A percentile compares a stretch with the other conserved stretches of the same genome.
These are phyloP conservation scores for Chrysomela aeneicollis DNA, from an alignment of 2,888 invertebrate genomes.

Conservation along the genomic window DNA sequence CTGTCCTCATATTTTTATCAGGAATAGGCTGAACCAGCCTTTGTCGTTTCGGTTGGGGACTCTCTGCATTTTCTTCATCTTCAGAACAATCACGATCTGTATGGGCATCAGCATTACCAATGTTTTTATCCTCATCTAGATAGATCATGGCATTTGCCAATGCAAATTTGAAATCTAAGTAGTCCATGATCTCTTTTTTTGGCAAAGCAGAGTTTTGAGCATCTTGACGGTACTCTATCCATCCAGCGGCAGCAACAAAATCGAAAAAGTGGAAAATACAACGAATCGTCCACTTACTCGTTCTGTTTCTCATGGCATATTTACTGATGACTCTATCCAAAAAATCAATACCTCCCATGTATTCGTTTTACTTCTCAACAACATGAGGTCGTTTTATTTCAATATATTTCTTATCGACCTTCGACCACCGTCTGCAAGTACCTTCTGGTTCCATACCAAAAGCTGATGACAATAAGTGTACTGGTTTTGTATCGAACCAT, in stretches of 20 bases:
- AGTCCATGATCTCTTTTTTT: no score
- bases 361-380: slow-evolving; percentile 16
- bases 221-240: background rate
- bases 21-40: no score
- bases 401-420: slow-evolving; percentile 17
- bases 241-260: slow-evolving; percentile 2
- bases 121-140: no score
- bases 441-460: slow-evolving; percentile 23
- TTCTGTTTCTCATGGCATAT: slow-evolving; percentile 7
- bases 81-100: no score
- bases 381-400: slow-evolving; percentile 23
- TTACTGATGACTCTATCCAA: slow-evolving; percentile 23
- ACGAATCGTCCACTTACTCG: slow-evolving; percentile 18
- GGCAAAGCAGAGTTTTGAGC: no score
- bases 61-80: no score
- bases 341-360: slow-evolving; percentile 27
- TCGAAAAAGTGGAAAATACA: no score
- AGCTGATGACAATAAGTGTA: slow-evolving; percentile 23
- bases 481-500: slow-evolving; percentile 28
- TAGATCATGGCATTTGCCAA: no score
- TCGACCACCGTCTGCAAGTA: slow-evolving; percentile 23
- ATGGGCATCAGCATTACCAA: no score
- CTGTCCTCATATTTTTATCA: no score
- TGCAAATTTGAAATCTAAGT: no score
- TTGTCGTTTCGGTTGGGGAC: no score